Conservation (phyloP, 2,888 invertebrate genomes). For the Tuberolachnus salignus region DNA sequence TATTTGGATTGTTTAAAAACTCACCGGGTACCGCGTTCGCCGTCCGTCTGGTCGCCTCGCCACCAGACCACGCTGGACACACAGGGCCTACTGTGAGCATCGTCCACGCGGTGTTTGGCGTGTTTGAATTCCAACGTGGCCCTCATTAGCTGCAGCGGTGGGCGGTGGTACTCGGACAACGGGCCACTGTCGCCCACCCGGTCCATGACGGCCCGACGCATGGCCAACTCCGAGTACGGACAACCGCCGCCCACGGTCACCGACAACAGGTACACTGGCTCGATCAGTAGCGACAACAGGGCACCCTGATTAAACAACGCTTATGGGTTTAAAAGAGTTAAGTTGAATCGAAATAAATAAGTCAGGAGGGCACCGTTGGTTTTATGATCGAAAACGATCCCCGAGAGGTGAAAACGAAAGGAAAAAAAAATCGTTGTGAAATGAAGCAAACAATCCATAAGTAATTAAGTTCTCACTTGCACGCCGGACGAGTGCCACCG, state of each 20-base stretch:
- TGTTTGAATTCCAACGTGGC: conserved; percentile 57
- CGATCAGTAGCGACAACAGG: conserved; percentile 72
- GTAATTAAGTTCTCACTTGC: conserved; percentile 64
- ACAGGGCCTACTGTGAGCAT: conserved; percentile 26
- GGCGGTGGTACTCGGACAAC: not conserved
- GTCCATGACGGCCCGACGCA: conserved; percentile 66
- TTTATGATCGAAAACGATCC: too few species aligned
- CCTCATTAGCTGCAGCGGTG: conserved; percentile 19
- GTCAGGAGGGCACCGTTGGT: too few species aligned
- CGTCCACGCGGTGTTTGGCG: conserved; percentile 25
- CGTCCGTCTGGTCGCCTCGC: not conserved
- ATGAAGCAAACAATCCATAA: not conserved
- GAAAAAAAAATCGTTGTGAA: not conserved
- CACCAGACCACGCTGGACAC: conserved; percentile 57
- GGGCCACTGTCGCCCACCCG: conserved; percentile 58
- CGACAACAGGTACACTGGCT: conserved; percentile 73
- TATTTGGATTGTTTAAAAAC: not conserved
- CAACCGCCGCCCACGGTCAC: conserved; percentile 73
- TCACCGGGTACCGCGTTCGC: conserved; percentile 1
- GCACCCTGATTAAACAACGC: conserved; percentile 68
- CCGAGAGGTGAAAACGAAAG: not conserved
- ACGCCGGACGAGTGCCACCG: conserved; percentile 86
- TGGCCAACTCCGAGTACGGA: conserved; percentile 69
- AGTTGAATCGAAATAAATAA: too few species aligned
- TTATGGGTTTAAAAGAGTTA: not conserved